These are phyloP conservation scores for Fundulus diaphanus DNA, from an alignment of 2,797 vertebrate genomes.

Conservation along the genomic window DNA sequence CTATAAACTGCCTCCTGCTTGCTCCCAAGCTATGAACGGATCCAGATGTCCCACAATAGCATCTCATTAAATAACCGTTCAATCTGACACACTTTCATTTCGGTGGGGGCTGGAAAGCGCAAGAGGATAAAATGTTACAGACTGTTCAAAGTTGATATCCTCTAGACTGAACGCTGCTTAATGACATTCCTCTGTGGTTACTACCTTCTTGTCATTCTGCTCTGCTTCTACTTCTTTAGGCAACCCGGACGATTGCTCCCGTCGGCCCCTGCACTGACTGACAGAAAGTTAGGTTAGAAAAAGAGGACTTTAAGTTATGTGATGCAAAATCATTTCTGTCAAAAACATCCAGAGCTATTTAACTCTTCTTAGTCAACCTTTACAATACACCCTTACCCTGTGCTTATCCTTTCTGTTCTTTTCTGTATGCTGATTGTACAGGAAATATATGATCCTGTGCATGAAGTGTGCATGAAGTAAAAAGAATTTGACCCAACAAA, in stretches of 20 bases:
- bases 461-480: constrained; percentile 55
- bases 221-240: constrained; percentile 39
- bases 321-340: constrained; percentile 23
- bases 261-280: constrained; percentile 62
- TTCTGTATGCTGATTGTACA: constrained; percentile 29
- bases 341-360: constrained; percentile 18
- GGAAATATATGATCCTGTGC: constrained; percentile 39
- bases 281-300: constrained; percentile 51
- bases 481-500: constrained; percentile 38
- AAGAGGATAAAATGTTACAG: constrained; percentile 82
- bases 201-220: constrained; percentile 35
- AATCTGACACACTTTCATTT: constrained; percentile 82
- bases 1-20: constrained; percentile 82
- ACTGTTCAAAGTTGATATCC: constrained; percentile 72
- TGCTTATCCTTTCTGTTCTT: constrained; percentile 12
- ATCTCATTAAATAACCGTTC: constrained; percentile 85
- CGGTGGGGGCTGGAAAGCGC: constrained; percentile 61
- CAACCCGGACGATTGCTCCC: constrained; percentile 57
- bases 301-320: constrained; percentile 28
- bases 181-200: constrained; percentile 51
- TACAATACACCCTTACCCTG: background rate
- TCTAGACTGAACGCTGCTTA: constrained; percentile 61
- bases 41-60: constrained; percentile 84
- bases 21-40: constrained; percentile 75
- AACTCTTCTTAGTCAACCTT: constrained; percentile 11